phyloP scores from a whole-genome alignment of 2,888 invertebrate genomes.

The Julus scanicus region DNA sequence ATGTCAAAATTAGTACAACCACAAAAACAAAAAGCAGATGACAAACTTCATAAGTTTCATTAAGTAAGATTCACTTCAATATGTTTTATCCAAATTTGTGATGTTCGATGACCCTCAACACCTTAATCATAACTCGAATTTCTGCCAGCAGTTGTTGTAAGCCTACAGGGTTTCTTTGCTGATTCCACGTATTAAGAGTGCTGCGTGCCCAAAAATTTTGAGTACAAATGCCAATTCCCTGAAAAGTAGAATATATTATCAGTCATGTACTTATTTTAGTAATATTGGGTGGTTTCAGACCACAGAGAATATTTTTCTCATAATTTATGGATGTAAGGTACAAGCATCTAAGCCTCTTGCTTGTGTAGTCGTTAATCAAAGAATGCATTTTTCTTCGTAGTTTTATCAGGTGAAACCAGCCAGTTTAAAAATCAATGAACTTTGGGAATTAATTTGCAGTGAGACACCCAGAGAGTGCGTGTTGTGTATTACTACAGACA shows the following conservation, averaged over 20 bases:
- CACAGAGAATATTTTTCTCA: background rate
- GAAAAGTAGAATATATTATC: background rate
- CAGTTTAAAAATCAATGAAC: slow-evolving; percentile 24
- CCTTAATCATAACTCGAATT: background rate
- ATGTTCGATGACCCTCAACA: background rate
- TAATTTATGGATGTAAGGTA: background rate
- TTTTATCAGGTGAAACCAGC: slow-evolving; percentile 11
- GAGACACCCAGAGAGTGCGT: background rate
- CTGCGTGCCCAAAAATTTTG: background rate
- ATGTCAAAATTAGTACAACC: too few relatives aligned
- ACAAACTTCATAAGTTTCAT: too few relatives aligned
- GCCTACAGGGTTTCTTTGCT: background rate
- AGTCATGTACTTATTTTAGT: background rate
- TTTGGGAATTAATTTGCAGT: slow-evolving; percentile 5
- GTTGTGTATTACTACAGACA: background rate
- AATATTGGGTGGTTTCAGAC: slow-evolving; percentile 31
- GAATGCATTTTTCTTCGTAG: slow-evolving; percentile 16
- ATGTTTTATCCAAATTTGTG: background rate
- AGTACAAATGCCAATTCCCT: background rate
- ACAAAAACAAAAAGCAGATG: too few relatives aligned
- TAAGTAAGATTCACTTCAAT: too few relatives aligned
- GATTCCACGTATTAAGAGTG: background rate
- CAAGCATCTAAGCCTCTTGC: background rate
- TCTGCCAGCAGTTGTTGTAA: background rate
- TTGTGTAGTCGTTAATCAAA: slow-evolving; percentile 35